Evolutionary conservation across 1,140 invertebrate genomes (phyloP), one percentile per base, ranked within the genome.

Genomic region (Bombus terrestris): DNA sequence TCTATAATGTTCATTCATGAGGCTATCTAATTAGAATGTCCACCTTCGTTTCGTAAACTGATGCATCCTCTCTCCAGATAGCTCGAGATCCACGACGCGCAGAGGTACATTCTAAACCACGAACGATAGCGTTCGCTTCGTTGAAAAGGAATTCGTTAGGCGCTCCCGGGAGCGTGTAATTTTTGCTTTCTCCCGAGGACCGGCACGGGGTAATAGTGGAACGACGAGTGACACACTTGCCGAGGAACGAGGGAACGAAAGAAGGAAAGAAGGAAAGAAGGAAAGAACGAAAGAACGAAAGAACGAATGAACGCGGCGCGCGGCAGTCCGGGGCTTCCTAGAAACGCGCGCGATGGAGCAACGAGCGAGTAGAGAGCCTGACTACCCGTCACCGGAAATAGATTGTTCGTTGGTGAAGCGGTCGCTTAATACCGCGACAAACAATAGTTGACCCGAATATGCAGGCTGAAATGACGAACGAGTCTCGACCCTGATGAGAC

Each of bases 361-460:
- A 66, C 22, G 53, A 39, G 37, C 15, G n/a, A 76, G 82, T 59
- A 57, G 53, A 15, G 53, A 87, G 25, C 1, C 41, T n/a, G 80
- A 87, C 82, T 85, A 91, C 84, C 69, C 59, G 85, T 59, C 81
- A 88, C 87, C 91, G 89, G 89, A 92, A 92, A 92, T 91, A 91
- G 85, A 86, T 72, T 90, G 86, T 88, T 91, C 80, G 83, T 79
- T 76, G 74, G 62, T 79, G 72, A 81, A 83, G 76, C 75, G 82
- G 73, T 73, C 87, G 85, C 83, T 86, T 91, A 88, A 91, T 90
- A 83, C 89, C 77, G 57, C 86, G 86, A 78, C 83, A 77, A 92
- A 92, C 90, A 91, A 92, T 89, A 88, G 86, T 86, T 76, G 90
- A 92, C 86, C 91, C 85, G 80, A 91, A 92, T 92, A 88, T 90